Conservation (phyloP, 2,888 invertebrate genomes). For the Eueremaeus valkanovi region DNA sequence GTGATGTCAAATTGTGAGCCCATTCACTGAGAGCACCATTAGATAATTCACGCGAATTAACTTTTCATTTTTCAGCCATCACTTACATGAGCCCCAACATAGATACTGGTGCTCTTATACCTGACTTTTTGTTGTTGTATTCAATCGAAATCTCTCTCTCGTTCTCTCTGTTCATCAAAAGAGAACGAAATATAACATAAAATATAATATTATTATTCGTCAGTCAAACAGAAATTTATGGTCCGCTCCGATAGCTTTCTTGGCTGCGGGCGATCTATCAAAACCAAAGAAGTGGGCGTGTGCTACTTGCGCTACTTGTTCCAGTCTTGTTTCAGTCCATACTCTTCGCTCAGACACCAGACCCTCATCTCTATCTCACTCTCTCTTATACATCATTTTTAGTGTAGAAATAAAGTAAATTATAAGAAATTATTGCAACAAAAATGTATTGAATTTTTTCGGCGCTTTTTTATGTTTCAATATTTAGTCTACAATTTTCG, state of each 20-base stretch:
- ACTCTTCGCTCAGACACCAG: neutral
- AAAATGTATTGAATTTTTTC: neutral
- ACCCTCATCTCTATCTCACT: neutral
- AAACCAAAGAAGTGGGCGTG: constrained; percentile 1
- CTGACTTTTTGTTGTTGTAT: neutral
- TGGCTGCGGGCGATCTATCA: constrained; percentile 13
- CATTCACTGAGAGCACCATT: constrained; percentile 8
- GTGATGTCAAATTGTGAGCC: constrained; percentile 27
- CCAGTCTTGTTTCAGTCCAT: neutral
- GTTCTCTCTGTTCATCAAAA: neutral
- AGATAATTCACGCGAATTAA: constrained; percentile 25
- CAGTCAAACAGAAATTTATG: constrained; percentile 19
- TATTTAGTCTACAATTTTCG: constrained; percentile 5
- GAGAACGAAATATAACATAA: neutral
- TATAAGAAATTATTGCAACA: constrained; percentile 1
- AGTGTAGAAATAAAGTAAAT: neutral
- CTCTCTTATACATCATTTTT: neutral
- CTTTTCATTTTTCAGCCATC: constrained; percentile 11
- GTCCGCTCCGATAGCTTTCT: constrained; percentile 9
- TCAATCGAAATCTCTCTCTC: neutral
- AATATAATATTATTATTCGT: constrained; percentile 23
- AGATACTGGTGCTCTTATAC: neutral
- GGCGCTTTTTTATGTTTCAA: neutral
- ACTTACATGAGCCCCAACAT: neutral
- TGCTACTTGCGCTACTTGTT: constrained; percentile 18